Evolutionary conservation across 64 coral and sea anemone genomes (phyloP).

Genomic region (Montipora cactus): DNA sequence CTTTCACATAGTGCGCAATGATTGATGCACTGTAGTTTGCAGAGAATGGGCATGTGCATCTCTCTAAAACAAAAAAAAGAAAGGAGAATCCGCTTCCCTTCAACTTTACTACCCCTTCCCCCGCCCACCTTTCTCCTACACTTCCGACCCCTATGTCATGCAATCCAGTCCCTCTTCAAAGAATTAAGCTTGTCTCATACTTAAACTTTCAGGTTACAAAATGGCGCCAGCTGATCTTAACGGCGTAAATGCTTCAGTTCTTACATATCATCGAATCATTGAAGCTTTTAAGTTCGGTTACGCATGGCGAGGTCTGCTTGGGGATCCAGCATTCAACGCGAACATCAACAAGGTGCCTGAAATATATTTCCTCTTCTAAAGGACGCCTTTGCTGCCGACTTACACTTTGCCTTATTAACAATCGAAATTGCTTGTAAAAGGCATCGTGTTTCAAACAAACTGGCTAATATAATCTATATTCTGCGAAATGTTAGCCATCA

Average conservation of each 20-base stretch:
- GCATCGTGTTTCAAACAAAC: no score
- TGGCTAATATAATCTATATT: no score
- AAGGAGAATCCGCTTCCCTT: no score
- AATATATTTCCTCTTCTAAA: neutral
- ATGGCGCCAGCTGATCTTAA: slow-evolving; percentile 27
- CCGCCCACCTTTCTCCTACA: neutral
- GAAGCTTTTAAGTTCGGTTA: slow-evolving; percentile 92
- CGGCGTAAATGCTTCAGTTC: neutral
- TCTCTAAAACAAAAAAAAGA: no score
- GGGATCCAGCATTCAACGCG: slow-evolving; percentile 79
- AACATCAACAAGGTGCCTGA: neutral
- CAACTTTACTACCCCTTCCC: no score
- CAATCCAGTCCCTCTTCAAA: neutral
- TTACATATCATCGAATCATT: slow-evolving; percentile 84
- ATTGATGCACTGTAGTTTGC: no score
- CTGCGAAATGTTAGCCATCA: no score
- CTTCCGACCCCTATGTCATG: neutral
- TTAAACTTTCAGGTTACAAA: slow-evolving; percentile 57
- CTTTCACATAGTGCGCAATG: no score
- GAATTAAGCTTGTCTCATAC: neutral
- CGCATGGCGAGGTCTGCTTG: slow-evolving; percentile 74
- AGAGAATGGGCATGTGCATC: no score
- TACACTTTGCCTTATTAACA: no score
- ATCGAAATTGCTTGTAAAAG: no score
- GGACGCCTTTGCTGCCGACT: neutral